Conservation (phyloP, 1,140 invertebrate genomes). For the Bombus huntii region DNA sequence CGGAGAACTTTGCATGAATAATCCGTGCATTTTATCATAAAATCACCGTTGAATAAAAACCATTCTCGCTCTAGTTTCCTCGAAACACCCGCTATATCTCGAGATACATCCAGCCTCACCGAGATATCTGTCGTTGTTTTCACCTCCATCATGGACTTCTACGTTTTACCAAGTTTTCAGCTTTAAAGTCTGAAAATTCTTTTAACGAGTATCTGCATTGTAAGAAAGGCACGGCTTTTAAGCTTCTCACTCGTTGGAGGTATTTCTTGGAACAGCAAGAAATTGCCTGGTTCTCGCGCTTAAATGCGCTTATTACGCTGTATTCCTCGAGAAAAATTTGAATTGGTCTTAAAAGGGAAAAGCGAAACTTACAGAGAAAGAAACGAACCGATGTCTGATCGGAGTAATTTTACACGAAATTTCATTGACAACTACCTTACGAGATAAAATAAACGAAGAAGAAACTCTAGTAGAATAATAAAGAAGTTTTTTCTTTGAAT, state of each 20-base stretch:
- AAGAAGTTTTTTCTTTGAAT: neutral
- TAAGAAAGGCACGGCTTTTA: slow-evolving; percentile 31
- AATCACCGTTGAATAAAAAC: slow-evolving; percentile 10
- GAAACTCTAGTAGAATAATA: neutral
- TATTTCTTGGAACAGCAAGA: slow-evolving; percentile 17
- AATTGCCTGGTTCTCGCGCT: slow-evolving; percentile 23
- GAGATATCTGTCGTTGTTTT: slow-evolving; percentile 20
- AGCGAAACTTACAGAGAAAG: neutral
- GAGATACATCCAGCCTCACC: neutral
- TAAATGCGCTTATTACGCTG: slow-evolving; percentile 28
- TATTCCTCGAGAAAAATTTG: slow-evolving; percentile 6
- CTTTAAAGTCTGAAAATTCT: slow-evolving; percentile 40
- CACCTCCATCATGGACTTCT: slow-evolving; percentile 18
- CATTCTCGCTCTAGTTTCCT: slow-evolving; percentile 3
- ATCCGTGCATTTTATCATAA: slow-evolving; percentile 13
- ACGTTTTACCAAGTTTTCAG: slow-evolving; percentile 12
- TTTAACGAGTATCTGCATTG: slow-evolving; percentile 29
- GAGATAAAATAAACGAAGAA: neutral
- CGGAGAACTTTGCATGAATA: slow-evolving; percentile 11
- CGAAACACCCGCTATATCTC: slow-evolving; percentile 9
- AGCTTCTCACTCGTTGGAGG: slow-evolving; percentile 7
- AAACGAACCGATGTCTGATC: neutral
- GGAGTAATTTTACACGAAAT: neutral
- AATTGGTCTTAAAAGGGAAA: neutral
- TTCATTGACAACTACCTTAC: neutral